A percentile compares a stretch with the other conserved stretches of the same genome.
These are phyloP conservation scores for Cossypha dichroa DNA, from an alignment of 2,797 vertebrate genomes.

Conservation along the genomic window DNA sequence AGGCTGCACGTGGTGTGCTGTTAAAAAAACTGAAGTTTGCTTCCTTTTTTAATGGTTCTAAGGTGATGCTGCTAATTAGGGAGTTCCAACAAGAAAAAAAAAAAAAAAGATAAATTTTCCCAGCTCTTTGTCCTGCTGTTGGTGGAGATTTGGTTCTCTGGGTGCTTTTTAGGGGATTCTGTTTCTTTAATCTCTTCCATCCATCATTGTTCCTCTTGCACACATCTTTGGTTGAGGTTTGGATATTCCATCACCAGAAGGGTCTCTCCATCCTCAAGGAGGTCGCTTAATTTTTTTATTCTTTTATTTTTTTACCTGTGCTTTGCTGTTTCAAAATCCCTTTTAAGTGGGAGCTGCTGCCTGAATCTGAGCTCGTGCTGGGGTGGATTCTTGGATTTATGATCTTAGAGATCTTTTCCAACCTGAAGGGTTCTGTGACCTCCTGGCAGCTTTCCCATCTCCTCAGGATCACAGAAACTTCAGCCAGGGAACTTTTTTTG, in stretches of 20 bases:
- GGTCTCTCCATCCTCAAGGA: not conserved
- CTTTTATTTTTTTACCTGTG: too few species aligned
- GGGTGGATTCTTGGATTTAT: not conserved
- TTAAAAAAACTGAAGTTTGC: not conserved
- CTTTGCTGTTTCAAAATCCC: not conserved
- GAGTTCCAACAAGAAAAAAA: not conserved
- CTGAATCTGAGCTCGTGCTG: fast-evolving
- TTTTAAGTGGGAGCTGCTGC: not conserved
- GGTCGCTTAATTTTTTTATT: too few species aligned
- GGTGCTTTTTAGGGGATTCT: not conserved
- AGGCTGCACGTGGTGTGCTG: not conserved
- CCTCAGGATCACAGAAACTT: not conserved
- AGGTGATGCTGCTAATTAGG: not conserved
- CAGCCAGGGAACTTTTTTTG: not conserved
- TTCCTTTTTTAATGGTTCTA: not conserved
- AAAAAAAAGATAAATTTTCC: not conserved
- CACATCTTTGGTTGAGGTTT: not conserved
- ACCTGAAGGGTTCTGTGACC: not conserved
- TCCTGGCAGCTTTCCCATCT: not conserved
- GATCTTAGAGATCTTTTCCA: not conserved
- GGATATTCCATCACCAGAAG: not conserved
- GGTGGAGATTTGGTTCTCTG: not conserved
- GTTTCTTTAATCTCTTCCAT: not conserved
- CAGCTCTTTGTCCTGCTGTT: not conserved
- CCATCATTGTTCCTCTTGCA: fast-evolving